Conservation (phyloP, 2,888 invertebrate species). For the Steinernema scapterisci region DNA sequence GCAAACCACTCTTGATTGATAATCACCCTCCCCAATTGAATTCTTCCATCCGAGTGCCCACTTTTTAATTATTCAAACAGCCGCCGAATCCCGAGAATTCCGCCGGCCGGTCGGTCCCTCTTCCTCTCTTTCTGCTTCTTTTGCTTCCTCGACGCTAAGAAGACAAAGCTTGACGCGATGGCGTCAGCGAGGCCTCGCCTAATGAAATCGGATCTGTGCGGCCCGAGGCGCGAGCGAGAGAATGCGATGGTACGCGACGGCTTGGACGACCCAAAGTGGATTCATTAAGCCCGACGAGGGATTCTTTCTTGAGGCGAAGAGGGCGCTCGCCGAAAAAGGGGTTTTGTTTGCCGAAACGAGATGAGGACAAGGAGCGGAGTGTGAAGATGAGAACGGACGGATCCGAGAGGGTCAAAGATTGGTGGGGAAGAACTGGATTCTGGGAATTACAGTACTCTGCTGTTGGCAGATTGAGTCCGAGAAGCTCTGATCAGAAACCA, state of each 20-base stretch:
- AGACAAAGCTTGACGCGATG: no score
- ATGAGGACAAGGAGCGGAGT: neutral
- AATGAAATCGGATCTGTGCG: constrained; percentile 14
- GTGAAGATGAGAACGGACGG: neutral
- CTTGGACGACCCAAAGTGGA: neutral
- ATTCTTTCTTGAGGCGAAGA: neutral
- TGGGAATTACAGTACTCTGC: no score
- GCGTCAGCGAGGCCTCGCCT: neutral
- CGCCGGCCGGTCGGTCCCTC: no score
- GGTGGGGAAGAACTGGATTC: neutral
- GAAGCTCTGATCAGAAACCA: no score
- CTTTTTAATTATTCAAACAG: no score
- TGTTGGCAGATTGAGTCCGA: no score
- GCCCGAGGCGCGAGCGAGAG: neutral
- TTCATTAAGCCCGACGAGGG: neutral
- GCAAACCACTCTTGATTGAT: no score
- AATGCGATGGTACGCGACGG: neutral
- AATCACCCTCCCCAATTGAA: no score
- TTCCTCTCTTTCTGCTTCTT: no score
- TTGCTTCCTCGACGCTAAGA: no score
- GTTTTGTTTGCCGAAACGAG: constrained; percentile 2
- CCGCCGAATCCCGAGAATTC: no score
- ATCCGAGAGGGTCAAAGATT: neutral
- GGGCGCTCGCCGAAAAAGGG: neutral
- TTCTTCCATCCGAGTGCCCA: no score